Evolutionary conservation across 2,113 vertebrate genomes (phyloP).

Genomic region (Sciurus niger): DNA sequence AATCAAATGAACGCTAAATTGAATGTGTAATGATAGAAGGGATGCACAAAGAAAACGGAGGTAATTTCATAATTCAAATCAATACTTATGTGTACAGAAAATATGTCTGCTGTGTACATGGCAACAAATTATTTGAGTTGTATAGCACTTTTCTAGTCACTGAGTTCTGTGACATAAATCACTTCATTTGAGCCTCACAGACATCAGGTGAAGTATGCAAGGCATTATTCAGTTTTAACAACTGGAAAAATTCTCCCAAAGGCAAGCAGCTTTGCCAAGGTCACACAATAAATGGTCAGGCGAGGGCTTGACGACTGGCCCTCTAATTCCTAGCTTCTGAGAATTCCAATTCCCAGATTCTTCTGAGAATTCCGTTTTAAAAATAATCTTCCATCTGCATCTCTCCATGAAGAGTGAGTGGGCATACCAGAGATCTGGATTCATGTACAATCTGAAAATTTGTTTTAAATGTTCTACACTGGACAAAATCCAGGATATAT

Average conservation of each 20-base stretch:
- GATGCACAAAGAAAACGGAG: slow-evolving; percentile 41
- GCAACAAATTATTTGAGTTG: slow-evolving; percentile 20
- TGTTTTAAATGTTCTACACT: slow-evolving; percentile 71
- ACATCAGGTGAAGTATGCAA: background rate
- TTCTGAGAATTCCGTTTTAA: background rate
- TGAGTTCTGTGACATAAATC: background rate
- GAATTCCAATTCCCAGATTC: slow-evolving; percentile 39
- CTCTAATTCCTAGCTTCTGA: slow-evolving; percentile 45
- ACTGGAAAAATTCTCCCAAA: slow-evolving; percentile 21
- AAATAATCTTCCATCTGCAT: slow-evolving; percentile 64
- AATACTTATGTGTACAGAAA: slow-evolving; percentile 19
- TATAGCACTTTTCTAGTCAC: background rate
- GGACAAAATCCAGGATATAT: slow-evolving; percentile 68
- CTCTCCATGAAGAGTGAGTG: background rate
- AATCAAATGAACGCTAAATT: background rate
- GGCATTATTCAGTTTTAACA: slow-evolving; percentile 31
- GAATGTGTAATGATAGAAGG: slow-evolving; percentile 1
- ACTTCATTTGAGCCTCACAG: slow-evolving; percentile 17
- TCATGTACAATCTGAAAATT: slow-evolving; percentile 62
- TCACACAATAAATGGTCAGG: background rate
- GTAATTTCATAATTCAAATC: slow-evolving; percentile 36
- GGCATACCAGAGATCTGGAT: slow-evolving; percentile 61
- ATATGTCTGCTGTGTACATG: slow-evolving; percentile 13
- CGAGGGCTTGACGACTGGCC: background rate
- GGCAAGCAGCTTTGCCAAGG: slow-evolving; percentile 1